Conservation (phyloP, 2,888 invertebrate species). For the Marronus borbonicus region DNA sequence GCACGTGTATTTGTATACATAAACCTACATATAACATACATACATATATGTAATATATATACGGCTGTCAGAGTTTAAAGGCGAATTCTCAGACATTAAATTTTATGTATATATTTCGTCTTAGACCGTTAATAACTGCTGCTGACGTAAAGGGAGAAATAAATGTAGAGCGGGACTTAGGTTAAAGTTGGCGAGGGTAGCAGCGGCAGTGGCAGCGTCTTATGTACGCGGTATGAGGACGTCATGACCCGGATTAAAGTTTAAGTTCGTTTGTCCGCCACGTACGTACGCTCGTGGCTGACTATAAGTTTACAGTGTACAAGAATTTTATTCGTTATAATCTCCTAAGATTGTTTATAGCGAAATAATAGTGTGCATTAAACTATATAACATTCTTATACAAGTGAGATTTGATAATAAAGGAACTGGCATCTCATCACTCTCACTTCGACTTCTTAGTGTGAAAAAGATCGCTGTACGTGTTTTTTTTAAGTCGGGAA, state of each 20-base stretch:
- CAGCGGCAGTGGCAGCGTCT: not conserved
- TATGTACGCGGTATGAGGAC: not conserved
- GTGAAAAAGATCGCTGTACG: too few species aligned
- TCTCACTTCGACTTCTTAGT: too few species aligned
- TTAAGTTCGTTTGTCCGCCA: conserved; percentile 28
- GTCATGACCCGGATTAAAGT: conserved; percentile 39
- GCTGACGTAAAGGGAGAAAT: conserved; percentile 30
- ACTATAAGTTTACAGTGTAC: too few species aligned
- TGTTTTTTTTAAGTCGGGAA: too few species aligned
- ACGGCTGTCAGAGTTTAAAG: conserved; percentile 14
- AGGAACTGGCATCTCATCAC: too few species aligned
- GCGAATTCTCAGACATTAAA: conserved; percentile 34
- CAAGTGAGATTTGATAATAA: too few species aligned
- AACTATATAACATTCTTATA: too few species aligned
- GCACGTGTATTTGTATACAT: too few species aligned
- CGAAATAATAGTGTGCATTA: too few species aligned
- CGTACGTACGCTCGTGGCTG: not conserved
- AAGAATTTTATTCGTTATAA: too few species aligned
- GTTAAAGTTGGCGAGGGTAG: too few species aligned
- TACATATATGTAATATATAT: not conserved
- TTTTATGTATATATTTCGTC: conserved; percentile 33
- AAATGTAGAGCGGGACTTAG: not conserved
- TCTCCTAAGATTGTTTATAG: too few species aligned
- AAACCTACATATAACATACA: not conserved
- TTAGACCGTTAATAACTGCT: conserved; percentile 36